phyloP scores from a whole-genome alignment of 1,140 invertebrate species.

The Zaprionus tsacasi region DNA sequence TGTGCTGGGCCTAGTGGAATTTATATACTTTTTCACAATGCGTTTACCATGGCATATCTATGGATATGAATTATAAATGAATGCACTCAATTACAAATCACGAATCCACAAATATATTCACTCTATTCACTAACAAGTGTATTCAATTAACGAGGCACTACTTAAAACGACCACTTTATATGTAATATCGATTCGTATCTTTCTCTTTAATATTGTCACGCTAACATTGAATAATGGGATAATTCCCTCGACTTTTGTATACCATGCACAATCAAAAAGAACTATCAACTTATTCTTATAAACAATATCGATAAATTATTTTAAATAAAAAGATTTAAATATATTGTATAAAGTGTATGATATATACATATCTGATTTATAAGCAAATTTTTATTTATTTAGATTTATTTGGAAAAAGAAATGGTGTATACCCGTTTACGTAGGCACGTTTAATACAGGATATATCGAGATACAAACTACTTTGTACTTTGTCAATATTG shows the following conservation, averaged over 20 bases:
- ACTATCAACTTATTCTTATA: too few relatives aligned
- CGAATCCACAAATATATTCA: background rate
- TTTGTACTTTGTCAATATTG: background rate
- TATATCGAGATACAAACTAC: background rate
- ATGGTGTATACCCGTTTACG: background rate
- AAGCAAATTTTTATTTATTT: too few relatives aligned
- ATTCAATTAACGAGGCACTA: background rate
- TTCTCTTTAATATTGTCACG: background rate
- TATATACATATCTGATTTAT: too few relatives aligned
- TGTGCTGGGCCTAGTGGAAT: slow-evolving; percentile 88
- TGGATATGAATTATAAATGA: slow-evolving; percentile 60
- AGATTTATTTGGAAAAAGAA: background rate
- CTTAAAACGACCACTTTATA: background rate
- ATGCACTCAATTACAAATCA: background rate
- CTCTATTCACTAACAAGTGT: background rate
- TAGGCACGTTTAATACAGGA: background rate
- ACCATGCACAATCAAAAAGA: background rate
- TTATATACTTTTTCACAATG: slow-evolving; percentile 88
- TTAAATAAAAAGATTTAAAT: too few relatives aligned
- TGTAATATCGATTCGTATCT: background rate
- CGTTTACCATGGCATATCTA: slow-evolving; percentile 86
- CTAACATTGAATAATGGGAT: background rate
- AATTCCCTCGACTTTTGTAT: background rate
- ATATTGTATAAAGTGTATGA: too few relatives aligned
- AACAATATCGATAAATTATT: too few relatives aligned